Percentiles rank a stretch among this genome's conserved stretches.
Conservation (phyloP, 1,140 invertebrate genomes). For the Apolygus lucorum region DNA sequence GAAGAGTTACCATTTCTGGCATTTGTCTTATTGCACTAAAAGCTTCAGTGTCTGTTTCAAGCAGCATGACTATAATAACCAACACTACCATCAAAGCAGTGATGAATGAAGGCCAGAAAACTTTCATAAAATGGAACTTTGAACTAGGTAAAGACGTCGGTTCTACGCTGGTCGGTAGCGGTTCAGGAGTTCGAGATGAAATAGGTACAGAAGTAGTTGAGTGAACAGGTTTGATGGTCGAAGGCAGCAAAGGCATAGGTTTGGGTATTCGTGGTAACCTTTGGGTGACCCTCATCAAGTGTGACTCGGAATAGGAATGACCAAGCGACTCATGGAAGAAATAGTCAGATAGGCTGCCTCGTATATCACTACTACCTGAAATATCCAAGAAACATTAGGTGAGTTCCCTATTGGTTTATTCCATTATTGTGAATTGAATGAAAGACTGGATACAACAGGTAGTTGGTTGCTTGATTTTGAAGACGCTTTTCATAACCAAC, state of each 20-base stretch:
- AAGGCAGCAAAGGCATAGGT: conserved; percentile 42
- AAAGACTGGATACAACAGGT: too few species aligned
- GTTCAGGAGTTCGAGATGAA: conserved; percentile 17
- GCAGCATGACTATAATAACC: conserved; percentile 40
- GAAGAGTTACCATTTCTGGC: conserved; percentile 67
- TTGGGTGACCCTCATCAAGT: conserved; percentile 47
- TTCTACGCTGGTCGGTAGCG: conserved; percentile 21
- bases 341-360: conserved; percentile 43
- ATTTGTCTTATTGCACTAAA: conserved; percentile 59
- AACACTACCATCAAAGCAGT: conserved; percentile 57
- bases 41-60: conserved; percentile 57
- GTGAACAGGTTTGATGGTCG: conserved; percentile 22
- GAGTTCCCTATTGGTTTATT: too few species aligned
- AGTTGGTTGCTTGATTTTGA: too few species aligned
- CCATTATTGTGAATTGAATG: too few species aligned
- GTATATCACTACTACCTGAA: neutral
- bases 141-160: neutral
- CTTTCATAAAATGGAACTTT: conserved; percentile 46
- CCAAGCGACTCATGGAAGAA: conserved; percentile 66
- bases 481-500: too few species aligned
- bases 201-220: conserved; percentile 27
- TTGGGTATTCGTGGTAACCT: conserved; percentile 46
- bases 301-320: conserved; percentile 65
- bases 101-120: conserved; percentile 60
- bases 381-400: too few species aligned